Percentiles rank a stretch among this genome's conserved stretches.
Conservation (phyloP, 1,140 invertebrate genomes). For the Neotoxoptera formosana region DNA sequence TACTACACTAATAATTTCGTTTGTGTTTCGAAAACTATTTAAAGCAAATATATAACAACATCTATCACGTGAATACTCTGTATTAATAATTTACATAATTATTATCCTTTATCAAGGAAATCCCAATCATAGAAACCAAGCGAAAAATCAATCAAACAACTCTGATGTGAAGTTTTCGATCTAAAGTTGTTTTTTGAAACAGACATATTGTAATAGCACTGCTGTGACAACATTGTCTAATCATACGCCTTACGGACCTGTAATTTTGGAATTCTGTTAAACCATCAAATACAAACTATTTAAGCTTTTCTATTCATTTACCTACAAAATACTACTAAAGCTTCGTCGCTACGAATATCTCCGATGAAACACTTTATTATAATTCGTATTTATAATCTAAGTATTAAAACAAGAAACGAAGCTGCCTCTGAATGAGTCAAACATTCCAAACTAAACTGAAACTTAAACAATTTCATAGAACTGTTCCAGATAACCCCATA, state of each 20-base stretch:
- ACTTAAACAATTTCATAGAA: not conserved
- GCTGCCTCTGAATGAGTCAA: not conserved
- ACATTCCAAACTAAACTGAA: not conserved
- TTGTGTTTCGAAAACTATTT: too few relatives aligned
- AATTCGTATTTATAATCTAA: not conserved
- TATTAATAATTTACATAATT: too few relatives aligned
- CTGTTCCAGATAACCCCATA: not conserved
- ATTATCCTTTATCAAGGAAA: too few relatives aligned
- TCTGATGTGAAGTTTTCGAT: not conserved
- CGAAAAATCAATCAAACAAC: not conserved
- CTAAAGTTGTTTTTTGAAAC: not conserved
- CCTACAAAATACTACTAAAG: not conserved
- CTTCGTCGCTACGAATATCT: not conserved
- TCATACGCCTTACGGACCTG: not conserved
- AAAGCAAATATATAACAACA: too few relatives aligned
- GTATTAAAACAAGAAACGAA: not conserved
- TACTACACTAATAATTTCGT: too few relatives aligned
- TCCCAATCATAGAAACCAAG: not conserved
- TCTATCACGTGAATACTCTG: too few relatives aligned
- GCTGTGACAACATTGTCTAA: too few relatives aligned
- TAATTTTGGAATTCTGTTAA: not conserved
- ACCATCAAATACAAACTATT: not conserved
- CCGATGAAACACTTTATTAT: not conserved
- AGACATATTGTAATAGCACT: not conserved
- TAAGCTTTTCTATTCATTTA: not conserved